A percentile compares a stretch with the other conserved stretches of the same genome.
phyloP scores from a whole-genome alignment of 2,113 vertebrate species.

The Oriolus oriolus region DNA sequence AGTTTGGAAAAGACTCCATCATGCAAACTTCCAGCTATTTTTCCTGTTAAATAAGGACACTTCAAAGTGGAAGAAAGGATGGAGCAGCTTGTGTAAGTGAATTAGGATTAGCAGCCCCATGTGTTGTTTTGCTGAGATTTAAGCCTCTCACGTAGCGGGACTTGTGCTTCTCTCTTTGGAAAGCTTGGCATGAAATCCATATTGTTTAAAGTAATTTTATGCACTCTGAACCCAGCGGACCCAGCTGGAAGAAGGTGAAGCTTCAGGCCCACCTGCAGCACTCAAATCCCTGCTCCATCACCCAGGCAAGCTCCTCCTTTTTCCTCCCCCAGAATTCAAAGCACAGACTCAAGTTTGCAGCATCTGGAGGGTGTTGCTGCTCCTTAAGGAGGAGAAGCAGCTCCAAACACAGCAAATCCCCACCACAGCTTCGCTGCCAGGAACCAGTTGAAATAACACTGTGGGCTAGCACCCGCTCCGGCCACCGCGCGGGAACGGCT shows the following conservation, averaged over 20 bases:
- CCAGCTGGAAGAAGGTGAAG: neutral
- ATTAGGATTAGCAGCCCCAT: neutral
- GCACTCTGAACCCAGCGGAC: neutral
- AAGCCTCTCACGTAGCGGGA: neutral
- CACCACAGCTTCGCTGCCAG: neutral
- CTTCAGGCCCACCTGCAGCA: neutral
- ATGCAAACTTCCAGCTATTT: neutral
- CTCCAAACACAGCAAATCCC: neutral
- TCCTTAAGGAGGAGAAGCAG: neutral
- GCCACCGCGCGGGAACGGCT: neutral
- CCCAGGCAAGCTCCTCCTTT: neutral
- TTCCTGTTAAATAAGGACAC: neutral
- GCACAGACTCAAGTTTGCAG: neutral
- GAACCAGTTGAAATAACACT: neutral
- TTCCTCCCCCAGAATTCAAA: neutral
- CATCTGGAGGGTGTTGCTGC: neutral
- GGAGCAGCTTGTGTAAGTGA: neutral
- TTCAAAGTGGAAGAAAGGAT: neutral
- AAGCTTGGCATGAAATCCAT: neutral
- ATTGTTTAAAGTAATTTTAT: neutral
- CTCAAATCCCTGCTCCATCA: neutral
- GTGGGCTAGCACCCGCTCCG: neutral
- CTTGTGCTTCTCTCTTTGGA: neutral
- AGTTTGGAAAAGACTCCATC: neutral
- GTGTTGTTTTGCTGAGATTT: neutral